A percentile compares a stretch with the other conserved stretches of the same genome.
These are phyloP conservation scores for Platynereis dumerilii DNA, from an alignment of 2,888 invertebrate species.

Conservation along the genomic window DNA sequence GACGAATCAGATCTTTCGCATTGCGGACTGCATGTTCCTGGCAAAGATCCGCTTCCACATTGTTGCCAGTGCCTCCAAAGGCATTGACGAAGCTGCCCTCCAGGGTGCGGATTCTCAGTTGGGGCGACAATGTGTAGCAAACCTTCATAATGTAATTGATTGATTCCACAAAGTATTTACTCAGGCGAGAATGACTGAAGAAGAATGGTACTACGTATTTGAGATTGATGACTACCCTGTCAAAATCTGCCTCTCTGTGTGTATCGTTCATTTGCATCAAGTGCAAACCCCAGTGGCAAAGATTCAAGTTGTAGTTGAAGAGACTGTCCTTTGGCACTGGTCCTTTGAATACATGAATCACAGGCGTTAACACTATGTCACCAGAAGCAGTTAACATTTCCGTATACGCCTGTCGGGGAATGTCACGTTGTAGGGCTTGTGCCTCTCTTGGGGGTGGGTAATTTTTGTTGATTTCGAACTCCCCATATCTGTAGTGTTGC, in stretches of 20 bases:
- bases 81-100: constrained; percentile 7
- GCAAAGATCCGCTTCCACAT: constrained; percentile 4
- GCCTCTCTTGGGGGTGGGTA: neutral
- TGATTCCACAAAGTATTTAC: constrained; percentile 9
- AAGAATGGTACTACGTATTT: constrained; percentile 13
- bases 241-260: constrained; percentile 9
- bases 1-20: constrained; percentile 1
- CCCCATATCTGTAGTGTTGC: no score
- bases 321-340: neutral
- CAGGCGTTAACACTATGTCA: no score
- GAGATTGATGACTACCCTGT: neutral
- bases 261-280: constrained; percentile 17
- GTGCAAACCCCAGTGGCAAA: constrained; percentile 14
- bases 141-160: neutral
- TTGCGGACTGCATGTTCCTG: constrained; percentile 5
- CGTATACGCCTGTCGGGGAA: no score
- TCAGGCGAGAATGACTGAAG: neutral
- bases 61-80: neutral
- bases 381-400: no score
- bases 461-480: neutral
- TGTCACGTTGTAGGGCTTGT: no score
- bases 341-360: no score
- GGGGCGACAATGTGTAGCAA: neutral
- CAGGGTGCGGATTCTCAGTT: neutral
- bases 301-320: neutral